phyloP scores from a whole-genome alignment of 2,113 vertebrate genomes.

The Ophiodon elongatus region DNA sequence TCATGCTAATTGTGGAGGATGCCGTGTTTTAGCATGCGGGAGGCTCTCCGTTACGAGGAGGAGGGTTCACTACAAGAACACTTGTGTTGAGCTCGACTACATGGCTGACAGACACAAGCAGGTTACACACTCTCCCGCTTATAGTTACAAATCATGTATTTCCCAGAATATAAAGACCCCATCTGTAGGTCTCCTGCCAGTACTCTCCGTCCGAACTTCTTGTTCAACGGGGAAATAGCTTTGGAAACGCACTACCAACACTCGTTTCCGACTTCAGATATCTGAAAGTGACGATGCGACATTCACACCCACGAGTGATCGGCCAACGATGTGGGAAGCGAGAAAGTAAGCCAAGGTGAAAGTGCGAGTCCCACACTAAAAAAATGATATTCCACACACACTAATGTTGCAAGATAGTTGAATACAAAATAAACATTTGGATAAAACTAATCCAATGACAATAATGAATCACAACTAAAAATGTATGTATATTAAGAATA shows the following conservation, averaged over 20 bases:
- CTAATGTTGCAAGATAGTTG: neutral
- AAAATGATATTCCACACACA: neutral
- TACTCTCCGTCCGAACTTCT: neutral
- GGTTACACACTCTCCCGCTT: neutral
- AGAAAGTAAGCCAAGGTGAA: neutral
- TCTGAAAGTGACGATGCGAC: neutral
- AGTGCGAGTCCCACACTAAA: neutral
- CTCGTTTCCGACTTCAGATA: neutral
- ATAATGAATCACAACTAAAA: neutral
- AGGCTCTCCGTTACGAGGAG: conserved; percentile 35
- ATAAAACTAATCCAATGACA: neutral
- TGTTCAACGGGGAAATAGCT: neutral
- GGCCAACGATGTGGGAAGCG: neutral
- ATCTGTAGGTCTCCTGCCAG: neutral
- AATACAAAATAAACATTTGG: neutral
- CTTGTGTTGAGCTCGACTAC: conserved; percentile 18
- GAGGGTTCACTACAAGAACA: conserved; percentile 36
- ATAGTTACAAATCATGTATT: neutral
- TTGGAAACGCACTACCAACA: neutral
- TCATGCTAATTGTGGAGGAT: conserved; percentile 79
- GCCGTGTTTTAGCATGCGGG: conserved; percentile 70
- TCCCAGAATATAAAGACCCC: neutral
- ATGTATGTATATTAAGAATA: neutral
- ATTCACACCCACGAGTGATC: neutral
- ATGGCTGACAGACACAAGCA: conserved; percentile 36